Percentiles rank a stretch among this genome's conserved stretches.
phyloP scores from a whole-genome alignment of 2,888 invertebrate genomes.

The Mantis religiosa region DNA sequence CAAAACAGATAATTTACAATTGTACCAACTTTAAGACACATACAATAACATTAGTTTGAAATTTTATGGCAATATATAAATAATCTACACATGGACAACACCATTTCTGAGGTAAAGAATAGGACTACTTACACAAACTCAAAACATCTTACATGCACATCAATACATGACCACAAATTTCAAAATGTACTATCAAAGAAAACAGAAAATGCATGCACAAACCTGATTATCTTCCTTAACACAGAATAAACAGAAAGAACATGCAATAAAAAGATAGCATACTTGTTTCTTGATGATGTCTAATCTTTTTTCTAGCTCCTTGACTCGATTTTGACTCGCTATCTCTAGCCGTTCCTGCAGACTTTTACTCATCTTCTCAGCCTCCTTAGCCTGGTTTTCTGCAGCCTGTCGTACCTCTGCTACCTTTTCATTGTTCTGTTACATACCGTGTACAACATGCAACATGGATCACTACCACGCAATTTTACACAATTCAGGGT shows the following conservation, averaged over 20 bases:
- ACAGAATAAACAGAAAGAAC: slow-evolving; percentile 28
- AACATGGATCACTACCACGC: background rate
- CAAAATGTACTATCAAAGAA: background rate
- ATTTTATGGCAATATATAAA: no score
- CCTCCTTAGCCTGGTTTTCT: slow-evolving; percentile 55
- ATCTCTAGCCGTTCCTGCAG: slow-evolving; percentile 67
- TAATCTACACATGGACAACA: no score
- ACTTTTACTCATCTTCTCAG: slow-evolving; percentile 47
- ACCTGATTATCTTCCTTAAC: slow-evolving; percentile 7
- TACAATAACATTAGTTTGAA: no score
- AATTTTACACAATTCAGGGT: background rate
- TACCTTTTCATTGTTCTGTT: slow-evolving; percentile 62
- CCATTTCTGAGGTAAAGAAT: no score
- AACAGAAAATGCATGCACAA: background rate
- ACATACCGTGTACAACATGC: slow-evolving; percentile 4
- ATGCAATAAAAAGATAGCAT: slow-evolving; percentile 41
- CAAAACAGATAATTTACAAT: no score
- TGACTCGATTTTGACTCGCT: slow-evolving; percentile 79
- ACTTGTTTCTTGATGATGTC: slow-evolving; percentile 82
- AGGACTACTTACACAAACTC: no score
- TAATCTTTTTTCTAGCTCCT: slow-evolving; percentile 79
- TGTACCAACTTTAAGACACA: no score
- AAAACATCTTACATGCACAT: background rate
- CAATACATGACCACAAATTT: no score
- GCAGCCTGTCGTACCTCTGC: slow-evolving; percentile 62